Evolutionary conservation across 2,888 invertebrate species (phyloP), one percentile per base, ranked within the genome.

Genomic region (Lissonota sp.): DNA sequence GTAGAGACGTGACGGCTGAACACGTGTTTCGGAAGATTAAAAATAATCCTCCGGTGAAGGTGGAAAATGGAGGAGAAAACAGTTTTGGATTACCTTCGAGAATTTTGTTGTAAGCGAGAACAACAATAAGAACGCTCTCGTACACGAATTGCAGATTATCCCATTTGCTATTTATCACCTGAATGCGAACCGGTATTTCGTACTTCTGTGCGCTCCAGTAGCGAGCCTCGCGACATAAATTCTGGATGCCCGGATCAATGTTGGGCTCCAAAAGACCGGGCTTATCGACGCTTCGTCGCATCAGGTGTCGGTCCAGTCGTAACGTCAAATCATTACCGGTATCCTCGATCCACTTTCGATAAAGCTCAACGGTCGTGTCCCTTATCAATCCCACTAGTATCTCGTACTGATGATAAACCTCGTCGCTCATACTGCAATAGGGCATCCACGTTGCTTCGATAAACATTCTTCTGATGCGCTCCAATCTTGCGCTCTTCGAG

Each of bases 371-470:
- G 55, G 94, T 93, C 84, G 93, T 91, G 6, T 94, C 94, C 14
- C 95, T 94, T 55, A 95, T 95, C 42, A 95, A 94, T 0, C 93
- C 93, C 83, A 94, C 93, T 6, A 96, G 92, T 73, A 94, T 93
- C 80, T 95, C 95, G 79, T 95, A 96, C 88, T 96, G 96, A 83
- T 96, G 95, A 83, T 94, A 93, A 42, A 96, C 95, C 79, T 96
- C 96, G 66, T 95, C 95, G 0, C 96, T 95, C 87, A 95, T 95
- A 71, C 96, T 95, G 89, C 96, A 96, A 5, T 94, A 93, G 39
- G 97, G 95, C 93, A 98, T 92, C 97, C 97, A 98, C 53, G 95
- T 95, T 0, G 97, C 96, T 62, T 95, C 94, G 44, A 95, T 95
- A 91, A 98, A 94, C 70, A 95, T 93, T 89, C 95, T 93, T 85